phyloP scores from a whole-genome alignment of 2,888 invertebrate species.

The Parnassius glacialis region DNA sequence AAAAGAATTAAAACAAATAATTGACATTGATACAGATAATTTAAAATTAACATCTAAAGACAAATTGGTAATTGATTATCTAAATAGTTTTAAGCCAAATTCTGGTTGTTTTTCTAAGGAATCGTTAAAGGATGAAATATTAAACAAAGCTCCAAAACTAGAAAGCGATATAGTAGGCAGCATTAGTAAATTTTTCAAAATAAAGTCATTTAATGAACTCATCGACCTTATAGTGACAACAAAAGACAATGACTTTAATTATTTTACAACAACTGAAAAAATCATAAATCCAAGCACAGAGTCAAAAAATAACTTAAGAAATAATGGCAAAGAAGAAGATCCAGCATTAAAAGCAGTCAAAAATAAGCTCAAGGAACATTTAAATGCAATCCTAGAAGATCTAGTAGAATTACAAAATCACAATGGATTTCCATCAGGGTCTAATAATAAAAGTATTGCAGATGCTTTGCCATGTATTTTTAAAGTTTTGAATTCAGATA shows the following conservation, averaged over 20 bases:
- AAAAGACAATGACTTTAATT: conserved; percentile 6
- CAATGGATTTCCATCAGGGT: conserved; percentile 40
- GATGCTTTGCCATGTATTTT: conserved; percentile 65
- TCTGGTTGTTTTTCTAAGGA: conserved; percentile 50
- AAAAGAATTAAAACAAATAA: conserved; percentile 44
- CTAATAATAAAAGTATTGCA: conserved; percentile 45
- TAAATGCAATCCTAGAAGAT: conserved; percentile 64
- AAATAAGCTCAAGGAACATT: conserved; percentile 59
- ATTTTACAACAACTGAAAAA: not conserved
- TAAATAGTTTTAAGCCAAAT: conserved; percentile 53
- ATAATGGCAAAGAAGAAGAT: conserved; percentile 9
- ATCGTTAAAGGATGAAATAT: conserved; percentile 31
- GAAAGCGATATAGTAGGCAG: conserved; percentile 61
- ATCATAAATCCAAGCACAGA: not conserved
- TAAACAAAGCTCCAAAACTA: conserved; percentile 36
- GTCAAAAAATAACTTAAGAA: not conserved
- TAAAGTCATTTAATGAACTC: conserved; percentile 63
- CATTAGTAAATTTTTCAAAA: conserved; percentile 64
- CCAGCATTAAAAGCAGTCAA: conserved; percentile 45
- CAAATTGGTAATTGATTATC: conserved; percentile 60
- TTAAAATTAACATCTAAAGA: conserved; percentile 57
- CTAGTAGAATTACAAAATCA: conserved; percentile 56
- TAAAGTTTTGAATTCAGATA: conserved; percentile 49
- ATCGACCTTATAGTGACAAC: conserved; percentile 42
- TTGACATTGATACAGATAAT: conserved; percentile 45